These are phyloP conservation scores for Peromyscus maniculatus DNA, from an alignment of 2,113 vertebrate genomes.

Conservation along the genomic window DNA sequence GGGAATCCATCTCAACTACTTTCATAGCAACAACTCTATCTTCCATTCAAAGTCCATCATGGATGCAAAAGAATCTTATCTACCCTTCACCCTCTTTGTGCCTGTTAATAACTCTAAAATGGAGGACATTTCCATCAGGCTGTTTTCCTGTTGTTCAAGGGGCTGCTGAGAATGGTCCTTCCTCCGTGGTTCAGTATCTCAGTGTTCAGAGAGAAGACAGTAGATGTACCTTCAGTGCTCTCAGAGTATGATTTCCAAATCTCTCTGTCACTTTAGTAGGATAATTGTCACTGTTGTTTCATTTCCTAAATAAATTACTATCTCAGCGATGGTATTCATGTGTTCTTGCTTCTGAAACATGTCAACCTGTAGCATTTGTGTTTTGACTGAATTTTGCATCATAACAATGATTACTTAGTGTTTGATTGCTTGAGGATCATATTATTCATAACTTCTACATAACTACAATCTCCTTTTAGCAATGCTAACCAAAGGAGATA, in stretches of 20 bases:
- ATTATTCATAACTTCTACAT: neutral
- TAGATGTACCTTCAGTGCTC: rapidly evolving
- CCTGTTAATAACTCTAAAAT: neutral
- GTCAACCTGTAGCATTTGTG: no score
- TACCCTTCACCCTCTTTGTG: neutral
- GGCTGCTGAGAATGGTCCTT: neutral
- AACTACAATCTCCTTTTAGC: neutral
- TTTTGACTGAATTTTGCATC: neutral
- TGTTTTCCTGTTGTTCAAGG: neutral
- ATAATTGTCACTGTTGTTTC: neutral
- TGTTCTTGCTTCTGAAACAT: neutral
- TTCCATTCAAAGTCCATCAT: neutral
- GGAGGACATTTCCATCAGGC: rapidly evolving
- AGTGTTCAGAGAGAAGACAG: neutral
- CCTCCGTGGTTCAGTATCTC: neutral
- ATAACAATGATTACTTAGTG: neutral
- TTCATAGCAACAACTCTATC: neutral
- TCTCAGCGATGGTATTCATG: neutral
- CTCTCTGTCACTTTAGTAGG: neutral
- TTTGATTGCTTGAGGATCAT: neutral
- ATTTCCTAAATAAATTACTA: slow-evolving; percentile 47
- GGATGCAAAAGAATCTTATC: neutral
- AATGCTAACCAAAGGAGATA: neutral
- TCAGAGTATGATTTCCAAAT: neutral
- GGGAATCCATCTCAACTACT: rapidly evolving